Conservation (phyloP, 2,888 invertebrate genomes). For the Clunio marinus region DNA sequence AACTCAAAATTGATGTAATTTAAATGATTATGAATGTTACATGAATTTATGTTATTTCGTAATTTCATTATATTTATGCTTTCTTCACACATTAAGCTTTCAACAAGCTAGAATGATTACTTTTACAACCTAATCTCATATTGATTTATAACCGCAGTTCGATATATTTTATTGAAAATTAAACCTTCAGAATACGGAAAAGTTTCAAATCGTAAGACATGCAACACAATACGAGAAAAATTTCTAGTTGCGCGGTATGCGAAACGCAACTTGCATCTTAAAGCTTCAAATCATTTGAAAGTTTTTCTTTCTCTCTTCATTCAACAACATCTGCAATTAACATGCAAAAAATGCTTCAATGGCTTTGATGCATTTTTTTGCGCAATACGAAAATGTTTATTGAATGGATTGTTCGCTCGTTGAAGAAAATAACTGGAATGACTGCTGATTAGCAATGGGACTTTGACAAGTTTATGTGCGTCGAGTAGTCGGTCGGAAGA, state of each 20-base stretch:
- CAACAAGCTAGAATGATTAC: neutral
- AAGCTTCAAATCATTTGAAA: neutral
- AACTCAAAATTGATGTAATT: conserved; percentile 5
- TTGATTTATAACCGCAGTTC: no score
- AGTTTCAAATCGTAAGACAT: neutral
- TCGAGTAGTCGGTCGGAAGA: neutral
- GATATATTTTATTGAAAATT: no score
- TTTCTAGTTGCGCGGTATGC: neutral
- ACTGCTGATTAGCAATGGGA: neutral
- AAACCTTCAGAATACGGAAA: no score
- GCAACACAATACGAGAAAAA: neutral
- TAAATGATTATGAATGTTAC: neutral
- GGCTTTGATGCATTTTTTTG: conserved; percentile 12
- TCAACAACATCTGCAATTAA: neutral
- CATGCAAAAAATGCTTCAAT: neutral
- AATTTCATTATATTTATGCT: neutral
- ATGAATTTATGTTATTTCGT: neutral
- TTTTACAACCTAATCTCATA: no score
- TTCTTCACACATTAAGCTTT: neutral
- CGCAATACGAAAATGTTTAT: neutral
- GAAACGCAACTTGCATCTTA: neutral
- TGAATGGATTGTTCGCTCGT: neutral
- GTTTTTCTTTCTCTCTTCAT: neutral
- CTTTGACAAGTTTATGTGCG: neutral
- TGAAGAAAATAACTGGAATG: neutral